A percentile compares a stretch with the other conserved stretches of the same genome.
phyloP scores from a whole-genome alignment of 2,888 invertebrate genomes.

The Dasysyrphus albostriatus region DNA sequence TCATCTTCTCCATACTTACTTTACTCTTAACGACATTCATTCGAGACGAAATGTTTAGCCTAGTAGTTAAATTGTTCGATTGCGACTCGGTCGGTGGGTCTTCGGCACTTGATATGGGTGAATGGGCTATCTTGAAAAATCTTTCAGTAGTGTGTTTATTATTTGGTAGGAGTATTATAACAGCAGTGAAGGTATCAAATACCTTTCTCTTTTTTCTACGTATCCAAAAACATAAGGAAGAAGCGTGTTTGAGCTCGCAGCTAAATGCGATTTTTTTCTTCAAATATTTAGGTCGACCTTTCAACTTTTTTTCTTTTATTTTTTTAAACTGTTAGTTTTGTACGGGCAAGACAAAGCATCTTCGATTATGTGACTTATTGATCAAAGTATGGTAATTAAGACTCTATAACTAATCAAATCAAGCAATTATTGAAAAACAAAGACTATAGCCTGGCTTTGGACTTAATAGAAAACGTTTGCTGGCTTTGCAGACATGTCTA shows the following conservation, averaged over 20 bases:
- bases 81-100: not conserved
- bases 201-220: conserved; percentile 44
- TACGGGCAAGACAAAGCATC: not conserved
- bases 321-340: no score
- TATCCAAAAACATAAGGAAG: not conserved
- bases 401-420: not conserved
- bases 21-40: conserved; percentile 15
- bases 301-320: not conserved
- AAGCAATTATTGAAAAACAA: no score
- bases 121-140: conserved; percentile 52
- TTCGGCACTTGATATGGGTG: conserved; percentile 41
- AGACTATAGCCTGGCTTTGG: no score
- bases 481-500: not conserved
- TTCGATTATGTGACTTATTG: not conserved
- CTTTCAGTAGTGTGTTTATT: conserved; percentile 7
- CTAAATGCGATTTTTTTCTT: not conserved
- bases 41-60: conserved; percentile 55
- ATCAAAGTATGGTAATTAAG: conserved; percentile 1
- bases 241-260: not conserved
- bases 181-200: not conserved
- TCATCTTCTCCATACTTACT: not conserved
- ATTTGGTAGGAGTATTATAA: conserved; percentile 14
- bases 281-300: not conserved
- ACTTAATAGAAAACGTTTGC: not conserved
- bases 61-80: conserved; percentile 12